Conservation (phyloP, 2,113 vertebrate species). For the Anarhynchus alexandrinus region DNA sequence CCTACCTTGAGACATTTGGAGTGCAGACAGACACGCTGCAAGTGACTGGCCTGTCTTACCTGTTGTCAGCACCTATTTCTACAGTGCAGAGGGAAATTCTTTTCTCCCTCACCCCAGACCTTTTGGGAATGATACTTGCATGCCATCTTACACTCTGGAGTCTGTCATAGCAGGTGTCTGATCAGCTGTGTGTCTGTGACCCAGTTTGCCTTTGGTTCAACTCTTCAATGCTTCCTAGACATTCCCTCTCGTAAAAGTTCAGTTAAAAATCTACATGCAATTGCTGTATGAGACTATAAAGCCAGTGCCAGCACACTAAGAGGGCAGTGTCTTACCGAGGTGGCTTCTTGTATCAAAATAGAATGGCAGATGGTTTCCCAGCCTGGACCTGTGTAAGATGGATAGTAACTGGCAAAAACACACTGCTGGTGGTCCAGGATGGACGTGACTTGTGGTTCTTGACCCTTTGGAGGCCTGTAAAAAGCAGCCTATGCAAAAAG, state of each 20-base stretch:
- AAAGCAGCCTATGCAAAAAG: background rate
- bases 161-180: background rate
- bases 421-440: background rate
- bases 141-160: background rate
- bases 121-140: background rate
- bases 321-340: background rate
- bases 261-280: background rate
- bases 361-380: background rate
- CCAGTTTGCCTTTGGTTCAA: background rate
- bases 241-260: background rate
- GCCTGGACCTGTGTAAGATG: background rate
- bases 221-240: background rate
- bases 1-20: background rate
- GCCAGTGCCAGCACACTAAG: background rate
- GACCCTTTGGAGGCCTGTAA: background rate
- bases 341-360: background rate
- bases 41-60: background rate
- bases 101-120: background rate
- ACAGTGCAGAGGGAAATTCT: background rate
- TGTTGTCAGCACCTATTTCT: background rate
- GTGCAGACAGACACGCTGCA: background rate
- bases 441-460: background rate
- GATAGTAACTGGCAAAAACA: background rate
- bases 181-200: background rate
- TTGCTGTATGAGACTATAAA: background rate